Conservation (phyloP, 2,888 invertebrate genomes). For the Tipula unca region DNA sequence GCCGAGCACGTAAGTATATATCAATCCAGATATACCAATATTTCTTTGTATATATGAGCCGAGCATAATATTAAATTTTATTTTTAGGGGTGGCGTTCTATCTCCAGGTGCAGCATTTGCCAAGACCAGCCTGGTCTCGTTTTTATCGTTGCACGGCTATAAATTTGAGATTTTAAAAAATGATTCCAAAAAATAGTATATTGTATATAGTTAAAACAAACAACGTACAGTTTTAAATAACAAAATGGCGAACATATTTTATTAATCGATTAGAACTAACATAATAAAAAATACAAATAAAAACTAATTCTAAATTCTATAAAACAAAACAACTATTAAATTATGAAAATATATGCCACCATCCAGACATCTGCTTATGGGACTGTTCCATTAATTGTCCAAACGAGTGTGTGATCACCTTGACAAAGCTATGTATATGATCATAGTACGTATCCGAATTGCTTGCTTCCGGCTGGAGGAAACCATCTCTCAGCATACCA, state of each 20-base stretch:
- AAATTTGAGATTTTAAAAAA: constrained; percentile 45
- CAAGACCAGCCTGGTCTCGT: constrained; percentile 62
- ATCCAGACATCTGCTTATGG: constrained; percentile 34
- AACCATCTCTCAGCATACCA: neutral
- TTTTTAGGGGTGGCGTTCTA: constrained; percentile 67
- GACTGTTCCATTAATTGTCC: constrained; percentile 34
- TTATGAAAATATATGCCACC: constrained; percentile 32
- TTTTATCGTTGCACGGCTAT: constrained; percentile 55
- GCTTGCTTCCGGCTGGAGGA: neutral
- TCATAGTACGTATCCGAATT: neutral
- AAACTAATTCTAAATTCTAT: neutral
- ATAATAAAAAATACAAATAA: no score
- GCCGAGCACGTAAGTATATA: constrained; percentile 51
- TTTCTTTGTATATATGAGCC: no score
- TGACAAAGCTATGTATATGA: constrained; percentile 27
- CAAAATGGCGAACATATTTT: neutral
- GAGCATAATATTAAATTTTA: constrained; percentile 16
- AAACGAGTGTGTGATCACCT: constrained; percentile 33
- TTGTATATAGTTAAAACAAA: neutral
- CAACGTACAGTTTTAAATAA: neutral
- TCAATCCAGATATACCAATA: no score
- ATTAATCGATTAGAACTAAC: no score
- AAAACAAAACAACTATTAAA: neutral
- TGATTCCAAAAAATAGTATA: constrained; percentile 32
- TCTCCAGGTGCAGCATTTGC: constrained; percentile 74